A percentile compares a stretch with the other conserved stretches of the same genome.
Evolutionary conservation across 2,888 invertebrate genomes (phyloP).

Genomic region (Meliscaeva auricollis): DNA sequence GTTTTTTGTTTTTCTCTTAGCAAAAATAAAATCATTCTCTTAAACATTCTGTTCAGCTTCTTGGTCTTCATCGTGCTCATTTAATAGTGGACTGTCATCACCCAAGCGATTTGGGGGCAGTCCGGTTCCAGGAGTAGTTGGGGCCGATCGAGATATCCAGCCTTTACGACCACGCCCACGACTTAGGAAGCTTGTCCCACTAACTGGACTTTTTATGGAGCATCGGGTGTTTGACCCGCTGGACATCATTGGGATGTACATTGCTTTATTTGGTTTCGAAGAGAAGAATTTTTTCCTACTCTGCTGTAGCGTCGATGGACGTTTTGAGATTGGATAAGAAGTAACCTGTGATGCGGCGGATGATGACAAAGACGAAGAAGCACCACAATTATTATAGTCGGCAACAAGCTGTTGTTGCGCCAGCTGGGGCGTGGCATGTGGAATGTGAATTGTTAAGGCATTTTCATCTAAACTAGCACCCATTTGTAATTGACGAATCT

Average conservation of each 20-base stretch:
- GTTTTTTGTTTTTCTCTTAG: slow-evolving; percentile 21
- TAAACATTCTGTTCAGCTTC: slow-evolving; percentile 79
- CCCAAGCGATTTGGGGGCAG: slow-evolving; percentile 88
- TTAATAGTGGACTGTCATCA: slow-evolving; percentile 88
- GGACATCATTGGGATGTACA: slow-evolving; percentile 88
- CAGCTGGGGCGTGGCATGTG: slow-evolving; percentile 41
- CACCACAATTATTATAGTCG: slow-evolving; percentile 49
- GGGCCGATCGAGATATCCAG: slow-evolving; percentile 91
- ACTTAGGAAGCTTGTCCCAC: slow-evolving; percentile 81
- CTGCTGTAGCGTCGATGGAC: slow-evolving; percentile 81
- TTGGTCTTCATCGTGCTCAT: slow-evolving; percentile 85
- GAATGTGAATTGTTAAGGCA: slow-evolving; percentile 77
- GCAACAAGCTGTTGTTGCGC: slow-evolving; percentile 59
- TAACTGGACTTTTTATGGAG: slow-evolving; percentile 82
- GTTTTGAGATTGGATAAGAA: slow-evolving; percentile 78
- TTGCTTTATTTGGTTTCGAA: slow-evolving; percentile 87
- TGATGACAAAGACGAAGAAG: slow-evolving; percentile 64
- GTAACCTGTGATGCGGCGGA: slow-evolving; percentile 50
- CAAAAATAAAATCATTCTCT: slow-evolving; percentile 68
- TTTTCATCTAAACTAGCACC: slow-evolving; percentile 84
- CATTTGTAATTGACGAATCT: slow-evolving; percentile 87
- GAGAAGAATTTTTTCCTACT: slow-evolving; percentile 84
- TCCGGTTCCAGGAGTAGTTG: slow-evolving; percentile 89
- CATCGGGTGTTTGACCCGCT: slow-evolving; percentile 79
- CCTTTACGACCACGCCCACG: slow-evolving; percentile 85